Evolutionary conservation across 2,888 invertebrate species (phyloP), one percentile per base, ranked within the genome.

Genomic region (Drosophila mercatorum): DNA sequence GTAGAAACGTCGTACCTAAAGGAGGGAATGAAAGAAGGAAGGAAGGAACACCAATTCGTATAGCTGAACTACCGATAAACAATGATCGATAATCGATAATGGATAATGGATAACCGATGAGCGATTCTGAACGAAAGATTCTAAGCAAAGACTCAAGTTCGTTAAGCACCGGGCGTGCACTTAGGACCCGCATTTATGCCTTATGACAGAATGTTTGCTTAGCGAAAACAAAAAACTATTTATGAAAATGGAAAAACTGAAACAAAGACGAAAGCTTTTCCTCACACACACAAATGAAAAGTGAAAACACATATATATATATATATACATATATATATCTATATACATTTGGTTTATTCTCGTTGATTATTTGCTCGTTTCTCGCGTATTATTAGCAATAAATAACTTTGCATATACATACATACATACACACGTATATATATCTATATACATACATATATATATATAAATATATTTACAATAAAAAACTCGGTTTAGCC

Each of bases 301-400:
- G 53, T n/a, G 41, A 43, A 46, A 47, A 26, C 26, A 55, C 69
- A 72, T 28, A 46, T 2, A 22, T 11, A 44, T 44, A 44, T 22
- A 44, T 41, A 17, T n/a, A n/a, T 44, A 47, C 28, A 28, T n/a
- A 31, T 31, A 49, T 73, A 77, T 74, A 68, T 22, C 1, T 22
- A 22, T 22, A 22, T 22, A 22, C 22, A 2, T 80, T 80, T 72
- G 66, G 56, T 76, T 68, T 69, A 26, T 70, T 73, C 68, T 73
- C 65, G 72, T 72, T 76, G 56, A 63, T 62, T 65, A 47, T 60
- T 66, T 73, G 71, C 62, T 70, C 57, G 63, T 65, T 72, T 78
- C 68, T 69, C 72, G 83, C 78, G 80, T 78, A 84, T 84, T 84
- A 89, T 78, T 84, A 89, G 89, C 89, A 89, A 84, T 84, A 89